Conservation (phyloP, 2,113 vertebrate species). For the Platichthys flesus region DNA sequence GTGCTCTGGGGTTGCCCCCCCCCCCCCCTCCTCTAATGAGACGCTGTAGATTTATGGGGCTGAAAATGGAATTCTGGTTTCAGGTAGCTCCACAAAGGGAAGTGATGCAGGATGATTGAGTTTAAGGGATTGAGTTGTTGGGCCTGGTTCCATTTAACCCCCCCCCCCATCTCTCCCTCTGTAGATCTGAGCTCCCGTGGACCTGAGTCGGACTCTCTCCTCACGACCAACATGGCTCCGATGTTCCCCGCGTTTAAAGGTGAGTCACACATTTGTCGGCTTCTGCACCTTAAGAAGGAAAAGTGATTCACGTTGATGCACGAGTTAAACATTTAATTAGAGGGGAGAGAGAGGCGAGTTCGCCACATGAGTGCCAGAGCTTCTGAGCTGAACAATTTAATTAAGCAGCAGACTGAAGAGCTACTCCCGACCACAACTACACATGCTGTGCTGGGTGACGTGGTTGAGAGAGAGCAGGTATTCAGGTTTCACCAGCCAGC, state of each 20-base stretch:
- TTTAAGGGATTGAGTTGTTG: no score
- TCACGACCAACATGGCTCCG: constrained; percentile 82
- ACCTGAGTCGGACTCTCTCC: constrained; percentile 69
- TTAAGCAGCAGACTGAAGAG: neutral
- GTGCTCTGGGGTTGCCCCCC: neutral
- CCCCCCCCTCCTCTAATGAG: neutral
- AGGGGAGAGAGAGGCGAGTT: no score
- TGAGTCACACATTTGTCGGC: constrained; percentile 37
- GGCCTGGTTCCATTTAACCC: neutral
- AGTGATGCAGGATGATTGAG: neutral
- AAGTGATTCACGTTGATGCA: neutral
- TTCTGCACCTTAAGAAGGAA: neutral
- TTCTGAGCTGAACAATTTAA: neutral
- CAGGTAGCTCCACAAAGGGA: constrained; percentile 12
- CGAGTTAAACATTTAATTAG: no score
- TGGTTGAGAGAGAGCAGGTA: no score
- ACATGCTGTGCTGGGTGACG: no score
- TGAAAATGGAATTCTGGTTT: constrained; percentile 8
- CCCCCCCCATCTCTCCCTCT: neutral
- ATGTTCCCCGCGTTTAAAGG: constrained; percentile 82
- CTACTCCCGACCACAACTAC: neutral
- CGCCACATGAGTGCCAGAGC: no score
- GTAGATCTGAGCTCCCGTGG: constrained; percentile 64
- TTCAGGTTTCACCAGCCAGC: no score
- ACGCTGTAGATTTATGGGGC: neutral